Conservation (phyloP, 2,888 invertebrate species). For the Cephus spinipes region DNA sequence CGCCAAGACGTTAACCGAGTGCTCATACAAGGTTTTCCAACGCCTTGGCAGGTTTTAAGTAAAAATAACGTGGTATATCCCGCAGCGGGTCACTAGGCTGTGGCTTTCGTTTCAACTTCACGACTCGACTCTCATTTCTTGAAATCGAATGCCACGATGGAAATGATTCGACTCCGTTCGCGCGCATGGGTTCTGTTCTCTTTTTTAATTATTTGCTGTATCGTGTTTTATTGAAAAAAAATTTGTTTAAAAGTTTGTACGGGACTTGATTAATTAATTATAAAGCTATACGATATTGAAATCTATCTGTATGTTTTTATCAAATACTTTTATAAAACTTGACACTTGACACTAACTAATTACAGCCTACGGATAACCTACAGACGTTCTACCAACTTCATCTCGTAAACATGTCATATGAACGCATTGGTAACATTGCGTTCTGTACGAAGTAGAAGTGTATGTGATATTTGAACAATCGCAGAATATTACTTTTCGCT, state of each 20-base stretch:
- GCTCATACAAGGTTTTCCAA: conserved; percentile 51
- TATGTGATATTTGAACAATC: not conserved
- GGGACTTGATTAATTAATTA: not conserved
- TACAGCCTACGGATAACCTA: not conserved
- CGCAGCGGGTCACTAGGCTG: conserved; percentile 61
- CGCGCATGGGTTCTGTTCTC: not conserved
- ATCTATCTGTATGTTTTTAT: not conserved
- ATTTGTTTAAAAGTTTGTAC: not conserved
- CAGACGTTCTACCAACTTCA: too few relatives aligned
- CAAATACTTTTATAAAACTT: not conserved
- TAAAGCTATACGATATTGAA: not conserved
- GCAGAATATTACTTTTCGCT: too few relatives aligned
- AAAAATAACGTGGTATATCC: conserved; percentile 62
- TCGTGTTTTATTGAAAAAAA: not conserved
- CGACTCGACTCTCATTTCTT: conserved; percentile 37
- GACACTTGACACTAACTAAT: not conserved
- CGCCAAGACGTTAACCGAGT: conserved; percentile 17
- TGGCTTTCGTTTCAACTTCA: conserved; percentile 42
- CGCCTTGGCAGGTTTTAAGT: conserved; percentile 54
- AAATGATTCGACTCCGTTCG: not conserved
- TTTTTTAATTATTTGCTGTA: not conserved
- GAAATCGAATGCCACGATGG: conserved; percentile 36
- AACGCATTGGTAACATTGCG: too few relatives aligned
- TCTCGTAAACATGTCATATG: too few relatives aligned
- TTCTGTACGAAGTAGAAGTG: not conserved